Base-by-base conservation (phyloP, 2,113 vertebrate species). In the Melospiza melodia region DNA sequence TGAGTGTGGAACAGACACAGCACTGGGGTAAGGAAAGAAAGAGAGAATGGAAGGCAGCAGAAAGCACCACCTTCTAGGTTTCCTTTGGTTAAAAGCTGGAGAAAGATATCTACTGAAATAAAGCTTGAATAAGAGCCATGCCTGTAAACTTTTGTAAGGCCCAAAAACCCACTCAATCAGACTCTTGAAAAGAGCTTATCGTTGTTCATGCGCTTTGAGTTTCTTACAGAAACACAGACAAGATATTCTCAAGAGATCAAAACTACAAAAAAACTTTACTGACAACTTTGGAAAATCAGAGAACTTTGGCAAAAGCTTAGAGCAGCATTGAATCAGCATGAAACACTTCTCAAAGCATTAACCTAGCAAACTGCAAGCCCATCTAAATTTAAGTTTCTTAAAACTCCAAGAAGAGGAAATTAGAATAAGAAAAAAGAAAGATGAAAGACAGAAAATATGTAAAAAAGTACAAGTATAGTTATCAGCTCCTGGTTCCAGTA, bases 91-190 rank as follows among this genome's bases (percentile, higher is more conserved):
- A 30, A 81, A 86, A 81, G 14, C 14, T 58, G 12, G 4, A 49
- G 48, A 77, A 74, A 54, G 31, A 33, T 5, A 20, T n/a, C 30
- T 73, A 35, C 35, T 67, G 37, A 88, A 94, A 89, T n/a, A 24
- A 92, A 69, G 31, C 11, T 78, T 76, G 23, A 52, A 15, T 44
- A 41, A 80, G 28, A 84, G 44, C 48, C 46, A 51, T 39, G 23
- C 30, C 33, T 79, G 6, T n/a, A 54, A 87, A 19, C 73, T 69
- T 69, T 46, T 33, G 10, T 46, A 62, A 62, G 33, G 23, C 19
- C 19, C 19, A n/a, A 69, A 69, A 37, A 3, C 33, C 46, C 0
- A 0, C 21, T 52, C 14, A n/a, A 16, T 23, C 17, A 46, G 48
- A 54, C 12, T 52, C 27, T 28, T 46, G 28, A 46, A 44, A 46